Evolutionary conservation across 2,888 invertebrate genomes (phyloP).

Genomic region (Zaprionus bogoriensis): DNA sequence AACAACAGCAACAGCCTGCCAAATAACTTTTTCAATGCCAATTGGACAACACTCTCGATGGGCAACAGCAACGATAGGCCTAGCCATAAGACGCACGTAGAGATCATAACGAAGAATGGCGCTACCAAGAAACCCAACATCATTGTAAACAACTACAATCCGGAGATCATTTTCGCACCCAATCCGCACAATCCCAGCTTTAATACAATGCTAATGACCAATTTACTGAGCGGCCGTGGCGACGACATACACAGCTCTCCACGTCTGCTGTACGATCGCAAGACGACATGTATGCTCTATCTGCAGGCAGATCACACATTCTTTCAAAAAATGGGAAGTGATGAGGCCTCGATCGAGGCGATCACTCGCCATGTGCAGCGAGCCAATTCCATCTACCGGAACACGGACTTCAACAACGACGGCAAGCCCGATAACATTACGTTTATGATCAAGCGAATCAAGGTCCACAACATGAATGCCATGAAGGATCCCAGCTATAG

Average conservation of each 20-base stretch:
- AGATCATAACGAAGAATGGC: constrained; percentile 87
- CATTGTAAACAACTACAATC: constrained; percentile 85
- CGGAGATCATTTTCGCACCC: constrained; percentile 81
- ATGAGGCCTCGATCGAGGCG: constrained; percentile 97
- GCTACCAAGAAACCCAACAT: constrained; percentile 87
- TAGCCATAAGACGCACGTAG: constrained; percentile 87
- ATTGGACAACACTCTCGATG: constrained; percentile 77
- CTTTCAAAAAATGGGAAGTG: constrained; percentile 96
- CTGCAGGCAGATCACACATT: constrained; percentile 98
- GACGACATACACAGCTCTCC: constrained; percentile 74
- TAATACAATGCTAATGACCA: constrained; percentile 81
- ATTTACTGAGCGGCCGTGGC: constrained; percentile 75
- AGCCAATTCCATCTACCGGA: constrained; percentile 94
- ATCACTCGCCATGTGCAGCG: constrained; percentile 97
- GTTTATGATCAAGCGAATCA: constrained; percentile 97
- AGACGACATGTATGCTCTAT: constrained; percentile 97
- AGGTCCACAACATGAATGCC: constrained; percentile 94
- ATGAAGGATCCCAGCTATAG: constrained; percentile 93
- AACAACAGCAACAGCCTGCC: constrained; percentile 62
- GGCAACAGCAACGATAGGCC: constrained; percentile 82
- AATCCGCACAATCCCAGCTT: constrained; percentile 80
- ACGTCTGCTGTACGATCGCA: constrained; percentile 86
- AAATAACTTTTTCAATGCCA: constrained; percentile 80
- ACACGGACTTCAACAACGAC: constrained; percentile 96
- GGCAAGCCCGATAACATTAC: constrained; percentile 95